Base-by-base conservation (phyloP, 2,888 invertebrate species). In the Eristalinus aeneus region DNA sequence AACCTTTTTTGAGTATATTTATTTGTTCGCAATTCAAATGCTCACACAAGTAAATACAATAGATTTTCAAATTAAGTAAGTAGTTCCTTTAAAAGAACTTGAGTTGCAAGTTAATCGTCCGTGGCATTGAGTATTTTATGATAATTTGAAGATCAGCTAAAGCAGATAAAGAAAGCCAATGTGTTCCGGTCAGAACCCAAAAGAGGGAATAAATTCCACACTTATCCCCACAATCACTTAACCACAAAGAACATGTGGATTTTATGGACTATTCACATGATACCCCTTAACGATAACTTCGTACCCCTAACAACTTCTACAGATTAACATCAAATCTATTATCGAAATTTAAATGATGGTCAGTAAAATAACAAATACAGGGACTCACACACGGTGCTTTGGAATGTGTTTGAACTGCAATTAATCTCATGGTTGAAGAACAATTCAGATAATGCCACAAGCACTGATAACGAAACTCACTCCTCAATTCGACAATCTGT, bases 371-470 rank as follows among this genome's bases (percentile, higher is more conserved):
- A 23, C 3, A 20, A 39, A 39, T 12, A 39, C 2, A 22, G 11
- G 23, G 10, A 23, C 10, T 12, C 10, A 11, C 12, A 56, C 1
- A 56, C 10, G 1, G 56, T 56, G 12, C 23, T 8, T 23, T 11
- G 9, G n/a, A 53, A 53, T 6, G 1, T 65, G 9, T 65, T 65
- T 46, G 23, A 46, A 31, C 9, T 34, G 12, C 23, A 9, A 22
- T 20, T 46, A 65, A 65, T 65, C 65, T 65, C 46, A 27, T 27
- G 23, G 46, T n/a, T 23, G 23, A 27, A 16, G 53, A 53, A 27
- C 46, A 65, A 65, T 53, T n/a, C 22, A 65, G 65, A 65, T 65
- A 53, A 65, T 65, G 39, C 12, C 22, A 20, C 6, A 27, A 32
- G 23, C 56, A 16, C 46, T 27, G 46, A 53, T 27, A 65, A 46